These are phyloP conservation scores for Pachyramphus minor DNA, from an alignment of 2,113 vertebrate species.

Conservation along the genomic window DNA sequence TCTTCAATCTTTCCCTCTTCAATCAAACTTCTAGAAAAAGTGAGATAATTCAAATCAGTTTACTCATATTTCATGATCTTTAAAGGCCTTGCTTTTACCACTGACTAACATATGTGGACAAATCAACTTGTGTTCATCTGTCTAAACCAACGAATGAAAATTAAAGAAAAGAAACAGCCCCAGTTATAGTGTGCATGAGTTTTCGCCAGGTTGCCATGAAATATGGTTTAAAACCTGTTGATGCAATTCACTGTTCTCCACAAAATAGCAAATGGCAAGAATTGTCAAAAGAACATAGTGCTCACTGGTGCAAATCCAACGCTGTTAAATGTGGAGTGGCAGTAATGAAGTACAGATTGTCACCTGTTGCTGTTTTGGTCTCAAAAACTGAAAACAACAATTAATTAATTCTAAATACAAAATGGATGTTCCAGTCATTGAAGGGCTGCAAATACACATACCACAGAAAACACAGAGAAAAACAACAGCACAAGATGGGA, in stretches of 20 bases:
- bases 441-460: not conserved
- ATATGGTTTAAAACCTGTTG: not conserved
- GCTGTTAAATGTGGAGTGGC: not conserved
- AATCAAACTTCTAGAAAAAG: not conserved
- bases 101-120: not conserved
- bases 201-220: not conserved
- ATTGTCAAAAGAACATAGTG: not conserved
- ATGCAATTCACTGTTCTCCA: not conserved
- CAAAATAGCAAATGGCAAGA: not conserved
- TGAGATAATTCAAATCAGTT: not conserved
- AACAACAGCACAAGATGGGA: not conserved
- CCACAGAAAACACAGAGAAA: not conserved
- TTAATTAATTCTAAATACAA: constrained; percentile 10
- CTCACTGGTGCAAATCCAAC: not conserved
- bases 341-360: not conserved
- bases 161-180: not conserved
- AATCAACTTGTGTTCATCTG: not conserved
- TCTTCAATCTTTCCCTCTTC: not conserved
- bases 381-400: not conserved
- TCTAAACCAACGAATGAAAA: not conserved
- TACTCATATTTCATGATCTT: not conserved
- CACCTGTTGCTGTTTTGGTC: not conserved
- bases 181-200: not conserved
- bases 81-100: not conserved
- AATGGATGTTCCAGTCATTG: not conserved